phyloP scores from a whole-genome alignment of 1,140 invertebrate genomes.

The Pogonognathellus flavescens region DNA sequence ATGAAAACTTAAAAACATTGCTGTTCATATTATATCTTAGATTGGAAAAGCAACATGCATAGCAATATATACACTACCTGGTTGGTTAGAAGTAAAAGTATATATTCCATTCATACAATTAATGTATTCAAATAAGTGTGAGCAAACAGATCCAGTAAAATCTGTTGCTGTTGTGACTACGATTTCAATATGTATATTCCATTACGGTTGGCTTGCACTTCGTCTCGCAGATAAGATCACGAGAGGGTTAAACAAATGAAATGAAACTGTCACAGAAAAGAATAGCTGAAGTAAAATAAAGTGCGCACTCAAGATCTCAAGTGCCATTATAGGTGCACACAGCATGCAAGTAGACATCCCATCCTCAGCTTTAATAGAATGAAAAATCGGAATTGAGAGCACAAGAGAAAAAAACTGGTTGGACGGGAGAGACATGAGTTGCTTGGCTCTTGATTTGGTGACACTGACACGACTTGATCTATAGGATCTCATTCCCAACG shows the following conservation, averaged over 20 bases:
- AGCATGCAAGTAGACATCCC: slow-evolving; percentile 30
- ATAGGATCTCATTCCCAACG: slow-evolving; percentile 40
- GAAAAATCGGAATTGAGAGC: slow-evolving; percentile 26
- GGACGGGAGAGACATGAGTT: slow-evolving; percentile 33
- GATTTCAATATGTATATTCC: too few relatives aligned
- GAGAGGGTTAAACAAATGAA: slow-evolving; percentile 7
- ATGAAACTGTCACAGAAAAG: slow-evolving; percentile 22
- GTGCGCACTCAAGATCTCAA: slow-evolving; percentile 7
- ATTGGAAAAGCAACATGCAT: too few relatives aligned
- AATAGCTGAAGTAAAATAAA: slow-evolving; percentile 15
- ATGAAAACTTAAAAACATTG: slow-evolving; percentile 2
- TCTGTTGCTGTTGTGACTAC: too few relatives aligned
- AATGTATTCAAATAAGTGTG: too few relatives aligned
- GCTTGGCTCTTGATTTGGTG: slow-evolving; percentile 46
- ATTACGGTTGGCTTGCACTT: slow-evolving; percentile 4
- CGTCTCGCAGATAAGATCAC: neutral
- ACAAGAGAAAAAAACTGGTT: slow-evolving; percentile 29
- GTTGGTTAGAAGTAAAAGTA: too few relatives aligned
- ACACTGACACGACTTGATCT: slow-evolving; percentile 43
- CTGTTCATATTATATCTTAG: too few relatives aligned
- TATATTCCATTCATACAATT: too few relatives aligned
- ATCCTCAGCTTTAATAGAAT: slow-evolving; percentile 29
- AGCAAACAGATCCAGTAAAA: too few relatives aligned
- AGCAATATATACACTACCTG: too few relatives aligned
- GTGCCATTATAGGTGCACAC: slow-evolving; percentile 25